Percentiles rank a stretch among this genome's conserved stretches.
phyloP scores from a whole-genome alignment of 2,888 invertebrate species.

The Pandemis corylana region DNA sequence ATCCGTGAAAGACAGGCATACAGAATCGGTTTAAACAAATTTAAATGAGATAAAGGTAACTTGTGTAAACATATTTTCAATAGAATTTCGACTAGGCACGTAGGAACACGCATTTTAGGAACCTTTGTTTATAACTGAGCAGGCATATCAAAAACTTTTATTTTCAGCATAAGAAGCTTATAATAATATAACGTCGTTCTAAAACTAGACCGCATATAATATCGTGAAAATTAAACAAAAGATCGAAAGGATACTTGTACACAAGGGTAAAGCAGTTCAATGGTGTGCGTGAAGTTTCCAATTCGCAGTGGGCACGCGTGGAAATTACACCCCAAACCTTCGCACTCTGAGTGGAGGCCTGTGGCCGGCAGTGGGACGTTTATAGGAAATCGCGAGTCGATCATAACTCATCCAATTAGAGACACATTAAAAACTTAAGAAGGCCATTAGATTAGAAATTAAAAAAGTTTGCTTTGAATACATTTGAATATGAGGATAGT shows the following conservation, averaged over 20 bases:
- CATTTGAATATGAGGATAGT: constrained; percentile 21
- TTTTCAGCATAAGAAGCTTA: not conserved
- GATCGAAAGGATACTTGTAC: no score
- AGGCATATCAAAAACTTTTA: not conserved
- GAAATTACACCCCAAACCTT: no score
- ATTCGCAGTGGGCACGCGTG: no score
- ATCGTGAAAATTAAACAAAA: no score
- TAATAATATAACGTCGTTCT: not conserved
- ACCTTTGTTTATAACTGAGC: not conserved
- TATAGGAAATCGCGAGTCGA: not conserved
- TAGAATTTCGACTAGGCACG: not conserved
- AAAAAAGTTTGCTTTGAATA: constrained; percentile 32
- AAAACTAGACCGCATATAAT: not conserved
- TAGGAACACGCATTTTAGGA: not conserved
- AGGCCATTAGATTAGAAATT: constrained; percentile 17
- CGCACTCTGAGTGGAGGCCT: no score
- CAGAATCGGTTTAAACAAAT: constrained; percentile 64
- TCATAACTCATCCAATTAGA: not conserved
- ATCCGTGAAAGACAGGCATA: constrained; percentile 60
- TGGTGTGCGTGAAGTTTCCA: no score
- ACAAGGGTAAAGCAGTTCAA: not conserved
- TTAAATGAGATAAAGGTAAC: constrained; percentile 17
- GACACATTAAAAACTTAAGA: not conserved
- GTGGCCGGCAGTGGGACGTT: no score
- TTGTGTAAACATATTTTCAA: constrained; percentile 20